Evolutionary conservation across 2,888 invertebrate species (phyloP), one percentile per base, ranked within the genome.

Genomic region (Andrena dorsata): DNA sequence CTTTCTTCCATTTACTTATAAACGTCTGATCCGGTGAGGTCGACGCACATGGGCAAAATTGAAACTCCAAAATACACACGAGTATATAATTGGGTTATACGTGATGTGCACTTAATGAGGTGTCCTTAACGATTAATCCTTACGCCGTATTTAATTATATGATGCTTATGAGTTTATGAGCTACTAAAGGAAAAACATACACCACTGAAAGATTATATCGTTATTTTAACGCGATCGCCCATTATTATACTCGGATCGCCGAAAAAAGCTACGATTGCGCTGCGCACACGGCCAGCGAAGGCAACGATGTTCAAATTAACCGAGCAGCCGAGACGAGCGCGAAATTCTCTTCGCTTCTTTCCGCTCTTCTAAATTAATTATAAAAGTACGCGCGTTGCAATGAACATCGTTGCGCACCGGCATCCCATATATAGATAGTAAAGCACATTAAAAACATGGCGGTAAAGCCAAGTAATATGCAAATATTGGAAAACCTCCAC

Each of bases 401-500:
- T 79, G 79, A 82, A 83, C 82, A 83, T 76, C 82, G 77, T 72
- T 64, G 23, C 23, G 76, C 83, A 84, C 82, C 88, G 85, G 73
- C 86, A 77, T 81, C 76, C 76, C 71, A 79, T 82, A 80, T 86
- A 82, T 87, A 82, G 82, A 82, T 82, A 84, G 82, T 87, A 76
- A 89, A 90, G 89, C 89, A 90, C 88, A 86, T 90, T 88, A 86
- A 87, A 91, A 90, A 91, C 89, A 87, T 92, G 90, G 89, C 89
- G 73, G 51, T 83, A 90, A 56, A 89, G 86, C 90, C 90, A 92
- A 90, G 85, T 90, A 88, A 89, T 88, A 89, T 95, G 95, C 94
- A 95, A 95, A 95, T 95, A 95, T 96, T 95, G 96, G 96, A 97
- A 97, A 97, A 97, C 96, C 84, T 96, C 96, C 97, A 97, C 97